Conservation (phyloP, 2,888 invertebrate species). For the Hirtodrosophila histrioides region DNA sequence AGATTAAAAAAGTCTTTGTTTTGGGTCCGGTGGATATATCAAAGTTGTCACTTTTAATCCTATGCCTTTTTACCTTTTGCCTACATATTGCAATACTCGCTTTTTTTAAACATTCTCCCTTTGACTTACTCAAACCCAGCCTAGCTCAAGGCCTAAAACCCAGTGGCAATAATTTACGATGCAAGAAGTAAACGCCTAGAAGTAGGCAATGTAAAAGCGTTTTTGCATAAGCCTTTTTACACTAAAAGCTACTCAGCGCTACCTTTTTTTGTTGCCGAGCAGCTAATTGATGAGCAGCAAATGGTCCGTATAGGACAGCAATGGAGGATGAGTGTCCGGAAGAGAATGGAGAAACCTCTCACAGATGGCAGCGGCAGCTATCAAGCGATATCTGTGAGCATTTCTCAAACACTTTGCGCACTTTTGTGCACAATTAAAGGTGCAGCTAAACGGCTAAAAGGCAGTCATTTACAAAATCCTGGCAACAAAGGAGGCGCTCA, state of each 20-base stretch:
- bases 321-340: neutral
- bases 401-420: conserved; percentile 38
- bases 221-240: conserved; percentile 61
- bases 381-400: conserved; percentile 33
- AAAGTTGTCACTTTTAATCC: conserved; percentile 10
- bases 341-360: conserved; percentile 11
- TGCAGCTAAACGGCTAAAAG: conserved; percentile 50
- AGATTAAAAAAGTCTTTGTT: too few species aligned
- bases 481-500: conserved; percentile 13
- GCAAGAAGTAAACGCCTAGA: conserved; percentile 42
- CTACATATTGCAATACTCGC: conserved; percentile 14
- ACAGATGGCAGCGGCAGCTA: conserved; percentile 32
- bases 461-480: conserved; percentile 41
- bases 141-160: conserved; percentile 29
- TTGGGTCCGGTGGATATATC: neutral
- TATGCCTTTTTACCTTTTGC: conserved; percentile 34
- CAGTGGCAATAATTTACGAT: conserved; percentile 53
- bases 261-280: conserved; percentile 29
- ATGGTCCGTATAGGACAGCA: conserved; percentile 35
- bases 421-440: conserved; percentile 58
- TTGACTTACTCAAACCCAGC: conserved; percentile 9
- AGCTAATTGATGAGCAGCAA: conserved; percentile 74
- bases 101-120: neutral
- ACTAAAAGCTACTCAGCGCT: conserved; percentile 74
- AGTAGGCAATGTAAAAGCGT: conserved; percentile 53